A percentile compares a stretch with the other conserved stretches of the same genome.
These are phyloP conservation scores for Xerus inauris DNA, from an alignment of 2,113 vertebrate species.

Conservation along the genomic window DNA sequence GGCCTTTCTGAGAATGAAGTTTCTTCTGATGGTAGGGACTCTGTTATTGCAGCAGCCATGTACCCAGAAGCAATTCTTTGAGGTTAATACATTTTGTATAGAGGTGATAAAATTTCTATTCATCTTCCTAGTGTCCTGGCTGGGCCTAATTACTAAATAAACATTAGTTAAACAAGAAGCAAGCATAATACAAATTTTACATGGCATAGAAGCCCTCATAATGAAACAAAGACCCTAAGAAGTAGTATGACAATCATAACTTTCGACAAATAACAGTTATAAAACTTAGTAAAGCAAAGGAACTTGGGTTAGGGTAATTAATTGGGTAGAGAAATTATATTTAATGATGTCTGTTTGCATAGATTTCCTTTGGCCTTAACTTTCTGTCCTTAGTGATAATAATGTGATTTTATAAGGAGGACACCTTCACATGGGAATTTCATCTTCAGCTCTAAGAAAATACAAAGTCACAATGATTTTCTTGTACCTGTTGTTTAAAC, in stretches of 20 bases:
- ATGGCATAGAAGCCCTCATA: neutral
- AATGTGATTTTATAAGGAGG: neutral
- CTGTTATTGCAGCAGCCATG: neutral
- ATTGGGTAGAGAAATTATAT: neutral
- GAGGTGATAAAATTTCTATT: neutral
- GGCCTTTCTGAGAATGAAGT: fast-evolving
- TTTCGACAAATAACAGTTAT: neutral
- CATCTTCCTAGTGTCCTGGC: neutral
- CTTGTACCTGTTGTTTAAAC: neutral
- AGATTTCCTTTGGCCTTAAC: neutral
- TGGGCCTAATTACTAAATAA: neutral
- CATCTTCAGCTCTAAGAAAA: neutral
- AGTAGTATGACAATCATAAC: neutral
- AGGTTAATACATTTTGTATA: neutral
- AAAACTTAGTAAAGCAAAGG: neutral
- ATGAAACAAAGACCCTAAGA: neutral
- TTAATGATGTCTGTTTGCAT: neutral
- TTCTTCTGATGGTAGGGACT: fast-evolving
- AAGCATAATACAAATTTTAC: neutral
- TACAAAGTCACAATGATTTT: neutral
- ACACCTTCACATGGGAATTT: neutral
- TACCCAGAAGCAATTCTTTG: fast-evolving
- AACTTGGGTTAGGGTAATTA: too few relatives aligned
- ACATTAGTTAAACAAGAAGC: neutral
- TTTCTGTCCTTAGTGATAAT: neutral